phyloP scores from a whole-genome alignment of 1,140 invertebrate genomes.

The Neodiprion virginianus region DNA sequence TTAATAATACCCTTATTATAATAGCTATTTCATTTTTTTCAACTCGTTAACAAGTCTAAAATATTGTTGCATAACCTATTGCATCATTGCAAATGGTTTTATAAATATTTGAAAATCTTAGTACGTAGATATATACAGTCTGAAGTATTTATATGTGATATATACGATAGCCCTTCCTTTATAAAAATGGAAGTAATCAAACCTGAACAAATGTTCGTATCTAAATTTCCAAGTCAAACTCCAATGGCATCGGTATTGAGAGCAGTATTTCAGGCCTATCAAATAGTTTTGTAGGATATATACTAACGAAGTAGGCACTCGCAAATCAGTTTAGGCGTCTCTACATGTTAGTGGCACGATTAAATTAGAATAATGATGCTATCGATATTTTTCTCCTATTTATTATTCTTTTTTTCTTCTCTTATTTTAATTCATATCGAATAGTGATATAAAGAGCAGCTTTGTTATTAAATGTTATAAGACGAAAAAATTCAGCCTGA shows the following conservation, averaged over 20 bases:
- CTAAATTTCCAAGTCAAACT: neutral
- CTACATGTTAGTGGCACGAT: neutral
- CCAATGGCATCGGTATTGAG: constrained; percentile 1
- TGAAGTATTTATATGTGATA: constrained; percentile 6
- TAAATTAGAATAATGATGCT: neutral
- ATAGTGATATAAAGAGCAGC: constrained; percentile 39
- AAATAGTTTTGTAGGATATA: neutral
- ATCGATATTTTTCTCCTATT: constrained; percentile 18
- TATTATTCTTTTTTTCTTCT: constrained; percentile 26
- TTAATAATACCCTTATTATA: neutral
- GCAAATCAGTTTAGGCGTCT: neutral
- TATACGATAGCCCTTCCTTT: neutral
- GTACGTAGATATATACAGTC: neutral
- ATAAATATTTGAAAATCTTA: neutral
- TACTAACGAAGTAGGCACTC: constrained; percentile 1
- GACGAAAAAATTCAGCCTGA: neutral
- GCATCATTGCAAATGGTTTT: neutral
- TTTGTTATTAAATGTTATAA: constrained; percentile 27
- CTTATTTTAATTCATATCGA: constrained; percentile 18
- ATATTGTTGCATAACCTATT: neutral
- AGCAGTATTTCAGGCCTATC: constrained; percentile 2
- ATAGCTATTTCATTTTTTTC: neutral
- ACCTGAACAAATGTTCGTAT: neutral
- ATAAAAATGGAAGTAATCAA: neutral
- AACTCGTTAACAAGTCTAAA: neutral